Evolutionary conservation across 2,797 vertebrate genomes (phyloP).

Genomic region (Micrastur ruficollis): DNA sequence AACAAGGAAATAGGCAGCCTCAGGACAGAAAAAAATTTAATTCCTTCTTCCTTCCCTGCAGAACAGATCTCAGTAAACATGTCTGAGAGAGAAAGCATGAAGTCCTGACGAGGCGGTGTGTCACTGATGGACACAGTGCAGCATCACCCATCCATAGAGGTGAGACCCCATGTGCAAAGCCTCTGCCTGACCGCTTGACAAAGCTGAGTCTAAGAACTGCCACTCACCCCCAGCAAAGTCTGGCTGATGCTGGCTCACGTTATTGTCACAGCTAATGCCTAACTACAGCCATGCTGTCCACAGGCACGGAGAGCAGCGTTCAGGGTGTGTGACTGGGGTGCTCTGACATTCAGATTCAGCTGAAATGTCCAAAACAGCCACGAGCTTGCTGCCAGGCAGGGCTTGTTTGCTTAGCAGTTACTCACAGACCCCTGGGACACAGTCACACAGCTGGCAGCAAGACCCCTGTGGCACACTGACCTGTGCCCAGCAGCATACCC

Average conservation of each 20-base stretch:
- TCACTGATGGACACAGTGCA: background rate
- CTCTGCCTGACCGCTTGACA: background rate
- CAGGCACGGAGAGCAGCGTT: rapidly evolving
- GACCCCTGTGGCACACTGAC: background rate
- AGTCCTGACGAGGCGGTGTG: background rate
- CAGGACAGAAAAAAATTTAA: background rate
- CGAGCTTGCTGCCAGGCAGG: background rate
- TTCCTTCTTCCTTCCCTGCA: background rate
- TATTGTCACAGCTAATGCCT: background rate
- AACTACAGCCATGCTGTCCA: rapidly evolving
- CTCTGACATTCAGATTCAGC: background rate
- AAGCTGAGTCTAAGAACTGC: background rate
- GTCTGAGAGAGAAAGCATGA: background rate
- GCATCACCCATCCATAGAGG: rapidly evolving
- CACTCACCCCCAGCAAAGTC: background rate
- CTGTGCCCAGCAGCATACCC: background rate
- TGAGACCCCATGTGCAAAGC: background rate
- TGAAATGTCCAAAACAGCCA: background rate
- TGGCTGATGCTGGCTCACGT: background rate
- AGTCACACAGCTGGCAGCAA: background rate
- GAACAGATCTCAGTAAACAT: background rate
- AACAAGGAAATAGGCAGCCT: background rate
- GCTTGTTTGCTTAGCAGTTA: background rate
- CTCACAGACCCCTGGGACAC: background rate
- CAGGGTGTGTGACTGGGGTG: rapidly evolving